Evolutionary conservation across 2,797 vertebrate genomes (phyloP), one percentile per base, ranked within the genome.

Genomic region (Molossus molossus): DNA sequence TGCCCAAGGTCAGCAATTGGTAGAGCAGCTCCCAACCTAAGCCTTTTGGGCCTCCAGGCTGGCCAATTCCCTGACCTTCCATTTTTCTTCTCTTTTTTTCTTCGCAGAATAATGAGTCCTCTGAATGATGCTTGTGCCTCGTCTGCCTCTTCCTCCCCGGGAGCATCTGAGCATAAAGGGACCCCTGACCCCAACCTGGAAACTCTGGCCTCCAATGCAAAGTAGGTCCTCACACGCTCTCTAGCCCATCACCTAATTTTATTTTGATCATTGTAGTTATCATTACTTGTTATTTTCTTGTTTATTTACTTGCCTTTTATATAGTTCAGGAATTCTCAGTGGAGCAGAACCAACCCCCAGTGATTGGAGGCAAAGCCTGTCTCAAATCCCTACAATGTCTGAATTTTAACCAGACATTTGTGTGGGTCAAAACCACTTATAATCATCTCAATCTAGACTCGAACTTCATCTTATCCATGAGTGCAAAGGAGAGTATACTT

Each of bases 291-390:
- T 40, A 67, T 67, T 85, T 92, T 69, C 64, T 94, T 89, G 3
- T 65, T 85, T 85, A 53, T 76, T 65, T 53, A 62, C 55, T 81
- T 87, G 50, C 69, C 50, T 67, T 90, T 70, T 79, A 70, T 29
- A 40, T 62, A 92, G n/a, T 55, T 87, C 85, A 88, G 45, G 17
- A 29, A 72, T 48, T 92, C 14, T 87, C 72, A 17, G 14, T 67
- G 82, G 53, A 50, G 25, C 48, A 86, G 90, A 91, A 87, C 33
- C 80, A 87, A 75, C 21, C 72, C 33, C 29, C 40, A 55, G n/a
- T 27, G 60, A 45, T 23, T 15, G 3, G 65, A 87, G 33, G 33
- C 29, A 48, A 87, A 55, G 12, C 48, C 25, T 13, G 76, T 64
- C 87, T 86, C 21, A 6, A 25, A 53, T 25, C 25, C 15, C 72